Evolutionary conservation across 1,140 invertebrate species (phyloP), one percentile per base, ranked within the genome.

Genomic region (Dreissena polymorpha): DNA sequence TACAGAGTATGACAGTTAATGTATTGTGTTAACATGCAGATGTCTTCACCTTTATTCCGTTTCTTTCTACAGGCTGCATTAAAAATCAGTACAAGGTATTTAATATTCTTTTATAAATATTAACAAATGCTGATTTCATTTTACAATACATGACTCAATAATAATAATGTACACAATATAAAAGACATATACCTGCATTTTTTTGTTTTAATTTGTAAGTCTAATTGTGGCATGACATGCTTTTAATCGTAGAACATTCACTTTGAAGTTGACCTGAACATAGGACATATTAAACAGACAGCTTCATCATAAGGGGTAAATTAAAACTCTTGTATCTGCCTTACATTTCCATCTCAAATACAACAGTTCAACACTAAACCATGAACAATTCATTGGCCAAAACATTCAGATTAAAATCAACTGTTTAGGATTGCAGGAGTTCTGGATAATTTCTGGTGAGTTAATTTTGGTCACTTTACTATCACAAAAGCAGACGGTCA

Each of bases 11-110:
- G 39, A 39, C 39, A 2, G 39, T 39, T 39, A 39, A 39, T 39
- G 39, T 39, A 39, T 39, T 39, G 39, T 39, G 39, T 39, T 39
- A 39, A 39, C 39, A 39, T 39, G 39, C 8, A 27, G 64, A 2
- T 67, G 27, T n/a, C 21, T 14, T 76, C 74, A 76, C 74, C 74
- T 76, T 76, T 76, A 63, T 51, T 76, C 39, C 60, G 63, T 76
- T 76, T 76, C 63, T 63, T 76, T 64, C 74, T 76, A 76, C 67
- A 65, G 63, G 55, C 74, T 76, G 29, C 39, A 8, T 39, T 39
- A 8, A 39, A 39, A 39, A 39, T 39, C 39, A 39, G 39, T 39
- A 39, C 39, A 39, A 5, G 39, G 39, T 39, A 39, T 39, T 39
- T 5, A 39, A 39, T 39, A 39, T 39, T 39, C 3, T 39, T 39